Evolutionary conservation across 2,113 vertebrate genomes (phyloP), one percentile per base, ranked within the genome.

Genomic region (Physeter macrocephalus): DNA sequence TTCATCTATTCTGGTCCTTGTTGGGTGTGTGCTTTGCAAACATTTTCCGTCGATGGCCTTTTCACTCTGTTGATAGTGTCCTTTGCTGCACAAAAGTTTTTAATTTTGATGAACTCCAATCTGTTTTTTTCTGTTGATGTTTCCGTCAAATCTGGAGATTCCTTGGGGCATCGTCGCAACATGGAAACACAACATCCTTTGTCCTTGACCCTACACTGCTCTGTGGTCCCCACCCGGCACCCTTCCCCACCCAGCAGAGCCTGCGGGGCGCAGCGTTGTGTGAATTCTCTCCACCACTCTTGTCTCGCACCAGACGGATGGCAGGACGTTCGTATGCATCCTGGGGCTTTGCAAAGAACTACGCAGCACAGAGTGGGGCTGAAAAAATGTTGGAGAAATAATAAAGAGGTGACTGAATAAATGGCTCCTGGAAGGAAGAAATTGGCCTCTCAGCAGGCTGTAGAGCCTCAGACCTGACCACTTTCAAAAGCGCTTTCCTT

Each of bases 401-500:
- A 78, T 62, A 67, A 69, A 82, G 25, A 46, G 18, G n/a, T 41
- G 75, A 54, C 78, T 72, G 88, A 94, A 59, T 80, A 74, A 89
- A 95, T 14, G 57, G 29, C 49, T 21, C 39, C 49, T 41, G n/a
- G 62, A 81, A 92, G 43, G 91, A 93, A 75, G 80, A 88, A 91
- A 88, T 3, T 57, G 90, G 41, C 62, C 46, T 90, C 74, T 69
- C 85, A 43, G 69, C 81, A 83, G 64, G 62, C 72, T 8, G 4
- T 52, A 15, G 61, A 78, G 46, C 54, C 13, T 69, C 61, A 54
- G 34, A 14, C 23, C 49, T 34, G n/a, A 57, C 39, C 87, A 72
- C 93, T 94, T 90, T 69, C 91, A 90, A 83, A 94, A 95, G 93
- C 95, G 86, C 39, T 92, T 36, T 93, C 23, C 75, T 61, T 54